A percentile compares a stretch with the other conserved stretches of the same genome.
phyloP scores from a whole-genome alignment of 2,888 invertebrate species.

The Yponomeuta cagnagella region DNA sequence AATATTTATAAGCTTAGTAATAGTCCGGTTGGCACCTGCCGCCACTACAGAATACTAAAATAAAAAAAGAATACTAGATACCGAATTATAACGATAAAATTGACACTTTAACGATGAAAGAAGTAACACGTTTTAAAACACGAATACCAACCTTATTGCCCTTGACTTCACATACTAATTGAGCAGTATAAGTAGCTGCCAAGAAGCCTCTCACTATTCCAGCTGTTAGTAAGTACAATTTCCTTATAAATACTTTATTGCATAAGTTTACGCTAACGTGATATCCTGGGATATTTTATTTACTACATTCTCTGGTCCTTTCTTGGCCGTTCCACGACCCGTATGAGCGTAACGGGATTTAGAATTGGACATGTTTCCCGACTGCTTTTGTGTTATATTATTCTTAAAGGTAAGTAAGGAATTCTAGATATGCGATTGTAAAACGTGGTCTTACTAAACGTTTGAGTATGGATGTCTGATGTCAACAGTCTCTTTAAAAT shows the following conservation, averaged over 20 bases:
- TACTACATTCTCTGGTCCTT: neutral
- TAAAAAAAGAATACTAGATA: too few species aligned
- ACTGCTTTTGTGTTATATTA: neutral
- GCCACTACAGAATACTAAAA: too few species aligned
- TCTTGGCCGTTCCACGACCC: slow-evolving; percentile 3
- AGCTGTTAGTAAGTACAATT: slow-evolving; percentile 2
- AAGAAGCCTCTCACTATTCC: neutral
- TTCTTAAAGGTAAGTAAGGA: neutral
- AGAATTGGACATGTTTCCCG: slow-evolving; percentile 3
- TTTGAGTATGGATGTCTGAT: too few species aligned
- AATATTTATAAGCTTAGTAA: too few species aligned
- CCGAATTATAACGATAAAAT: too few species aligned
- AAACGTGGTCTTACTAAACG: neutral
- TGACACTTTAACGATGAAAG: neutral
- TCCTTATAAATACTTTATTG: neutral
- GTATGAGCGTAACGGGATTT: neutral
- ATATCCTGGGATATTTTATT: slow-evolving; percentile 8
- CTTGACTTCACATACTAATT: neutral
- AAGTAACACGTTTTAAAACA: neutral
- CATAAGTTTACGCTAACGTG: neutral
- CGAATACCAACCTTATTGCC: neutral
- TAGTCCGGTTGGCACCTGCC: too few species aligned
- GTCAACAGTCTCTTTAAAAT: too few species aligned
- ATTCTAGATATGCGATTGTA: neutral
- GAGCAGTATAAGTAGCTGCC: neutral